Evolutionary conservation across 2,888 invertebrate species (phyloP), one percentile per base, ranked within the genome.

Genomic region (Petrolisthes cinctipes): DNA sequence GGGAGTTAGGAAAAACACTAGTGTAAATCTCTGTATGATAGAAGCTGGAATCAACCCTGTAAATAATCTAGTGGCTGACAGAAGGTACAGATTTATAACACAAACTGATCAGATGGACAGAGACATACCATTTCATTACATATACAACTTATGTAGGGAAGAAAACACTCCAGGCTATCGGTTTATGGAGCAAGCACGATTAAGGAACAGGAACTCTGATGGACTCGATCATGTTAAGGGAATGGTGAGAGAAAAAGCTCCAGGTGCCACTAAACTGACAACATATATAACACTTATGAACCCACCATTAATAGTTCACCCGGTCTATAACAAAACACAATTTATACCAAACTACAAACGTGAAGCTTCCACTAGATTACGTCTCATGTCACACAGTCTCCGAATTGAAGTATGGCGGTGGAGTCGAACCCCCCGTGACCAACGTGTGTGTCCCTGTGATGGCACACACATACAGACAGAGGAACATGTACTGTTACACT

Each of bases 71-170:
- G 66, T 66, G 3, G 66, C 66, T 66, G 66, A 66, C 66, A 66
- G 66, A 66, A 66, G 66, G 66, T 66, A 66, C 17, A 66, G 17
- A 66, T 66, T 66, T 66, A 66, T 66, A 66, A 66, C 3, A 66
- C 66, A 14, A 66, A 66, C 66, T 66, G 3, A 66, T 66, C 66
- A 66, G 11, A 17, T 66, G 66, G 66, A 66, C 66, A 66, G 66
- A 66, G 14, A 66, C 66, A 66, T 66, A 14, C 66, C 66, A 14
- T 66, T 66, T 66, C 3, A 66, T 66, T 66, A 66, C 66, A 66
- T 66, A 66, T 66, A 66, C 66, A 66, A 66, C 66, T 66, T 66
- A 66, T 66, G 66, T 66, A 66, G 66, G 17, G 66, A 66, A 66
- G 66, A 66, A 66, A 66, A 66, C 66, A 3, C n/a, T n/a, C 1